Conservation (phyloP, 2,888 invertebrate genomes). For the Oligia strigilis region DNA sequence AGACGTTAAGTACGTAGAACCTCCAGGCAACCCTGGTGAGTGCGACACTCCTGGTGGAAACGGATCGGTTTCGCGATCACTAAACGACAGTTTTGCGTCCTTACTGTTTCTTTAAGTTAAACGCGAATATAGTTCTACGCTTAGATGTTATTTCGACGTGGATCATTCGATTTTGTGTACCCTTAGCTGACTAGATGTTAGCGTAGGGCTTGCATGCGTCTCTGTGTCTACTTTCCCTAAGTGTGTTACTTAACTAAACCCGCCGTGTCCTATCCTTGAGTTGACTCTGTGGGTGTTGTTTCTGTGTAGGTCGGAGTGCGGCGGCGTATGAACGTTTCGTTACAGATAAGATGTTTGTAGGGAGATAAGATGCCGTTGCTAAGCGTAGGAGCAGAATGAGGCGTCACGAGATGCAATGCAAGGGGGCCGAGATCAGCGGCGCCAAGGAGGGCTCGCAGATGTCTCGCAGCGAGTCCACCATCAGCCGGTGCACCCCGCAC, state of each 20-base stretch:
- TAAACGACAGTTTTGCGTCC: conserved; percentile 67
- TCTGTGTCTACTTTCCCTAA: conserved; percentile 82
- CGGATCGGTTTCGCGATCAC: conserved; percentile 68
- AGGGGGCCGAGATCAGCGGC: conserved; percentile 80
- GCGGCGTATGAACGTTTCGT: conserved; percentile 82
- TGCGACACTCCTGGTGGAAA: conserved; percentile 65
- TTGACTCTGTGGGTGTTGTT: conserved; percentile 73
- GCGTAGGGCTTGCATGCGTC: conserved; percentile 88
- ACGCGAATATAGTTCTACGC: conserved; percentile 79
- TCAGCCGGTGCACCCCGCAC: conserved; percentile 90
- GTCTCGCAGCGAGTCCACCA: conserved; percentile 94
- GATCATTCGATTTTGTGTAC: conserved; percentile 75
- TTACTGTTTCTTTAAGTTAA: conserved; percentile 70
- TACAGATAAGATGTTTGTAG: conserved; percentile 87
- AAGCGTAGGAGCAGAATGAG: conserved; percentile 87
- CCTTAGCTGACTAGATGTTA: conserved; percentile 84
- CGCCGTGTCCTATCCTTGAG: conserved; percentile 78
- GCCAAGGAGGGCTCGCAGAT: conserved; percentile 89
- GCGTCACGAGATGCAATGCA: conserved; percentile 85
- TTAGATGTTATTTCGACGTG: conserved; percentile 81
- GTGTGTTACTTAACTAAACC: conserved; percentile 79
- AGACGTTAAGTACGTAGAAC: conserved; percentile 76
- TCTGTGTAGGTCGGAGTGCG: conserved; percentile 76
- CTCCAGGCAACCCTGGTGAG: conserved; percentile 80
- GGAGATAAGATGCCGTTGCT: conserved; percentile 86